Evolutionary conservation across 2,888 invertebrate genomes (phyloP).

Genomic region (Hydriomena furcata): DNA sequence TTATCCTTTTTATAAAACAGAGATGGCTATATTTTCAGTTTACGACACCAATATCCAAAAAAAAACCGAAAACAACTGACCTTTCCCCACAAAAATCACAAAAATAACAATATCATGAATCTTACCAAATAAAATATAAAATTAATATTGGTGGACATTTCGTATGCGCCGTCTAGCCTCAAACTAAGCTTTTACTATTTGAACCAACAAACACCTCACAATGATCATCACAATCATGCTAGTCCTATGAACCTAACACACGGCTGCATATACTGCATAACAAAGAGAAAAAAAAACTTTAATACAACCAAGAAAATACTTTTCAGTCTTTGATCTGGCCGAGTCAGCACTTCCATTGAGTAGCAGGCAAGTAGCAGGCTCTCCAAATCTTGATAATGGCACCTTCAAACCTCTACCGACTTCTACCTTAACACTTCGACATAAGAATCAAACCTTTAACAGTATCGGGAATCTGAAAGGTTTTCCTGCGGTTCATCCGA

Average conservation of each 20-base stretch:
- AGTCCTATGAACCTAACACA: too few relatives aligned
- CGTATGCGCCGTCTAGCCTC: too few relatives aligned
- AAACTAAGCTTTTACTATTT: too few relatives aligned
- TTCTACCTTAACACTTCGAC: conserved; percentile 4
- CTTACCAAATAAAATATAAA: neutral
- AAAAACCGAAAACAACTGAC: too few relatives aligned
- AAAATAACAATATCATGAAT: too few relatives aligned
- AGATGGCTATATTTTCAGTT: too few relatives aligned
- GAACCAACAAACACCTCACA: too few relatives aligned
- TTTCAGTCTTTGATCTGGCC: conserved; percentile 15
- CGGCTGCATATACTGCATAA: neutral
- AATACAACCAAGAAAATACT: conserved; percentile 5
- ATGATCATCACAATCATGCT: too few relatives aligned
- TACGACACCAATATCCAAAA: too few relatives aligned
- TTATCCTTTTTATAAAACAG: too few relatives aligned
- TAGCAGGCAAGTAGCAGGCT: conserved; percentile 9
- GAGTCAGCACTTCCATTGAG: conserved; percentile 17
- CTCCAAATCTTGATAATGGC: conserved; percentile 11
- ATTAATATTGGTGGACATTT: too few relatives aligned
- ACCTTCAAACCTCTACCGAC: conserved; percentile 11
- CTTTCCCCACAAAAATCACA: too few relatives aligned
- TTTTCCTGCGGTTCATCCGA: conserved; percentile 3
- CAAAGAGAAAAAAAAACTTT: conserved; percentile 9
- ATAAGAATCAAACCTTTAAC: conserved; percentile 12
- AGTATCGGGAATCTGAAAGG: conserved; percentile 8